Conservation (phyloP, 2,888 invertebrate species). For the Microplitis manilae region DNA sequence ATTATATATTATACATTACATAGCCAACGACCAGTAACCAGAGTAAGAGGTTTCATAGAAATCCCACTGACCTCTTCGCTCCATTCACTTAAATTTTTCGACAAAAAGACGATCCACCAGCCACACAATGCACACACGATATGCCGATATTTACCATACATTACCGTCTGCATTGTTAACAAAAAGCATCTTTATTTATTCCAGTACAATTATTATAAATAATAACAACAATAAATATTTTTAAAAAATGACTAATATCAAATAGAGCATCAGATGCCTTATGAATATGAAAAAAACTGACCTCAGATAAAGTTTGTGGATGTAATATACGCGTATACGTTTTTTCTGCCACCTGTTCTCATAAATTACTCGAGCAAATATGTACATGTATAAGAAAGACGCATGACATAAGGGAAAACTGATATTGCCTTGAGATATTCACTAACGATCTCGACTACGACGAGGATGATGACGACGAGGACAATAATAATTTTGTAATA, state of each 20-base stretch:
- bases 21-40: not conserved
- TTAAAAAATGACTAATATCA: not conserved
- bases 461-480: slow-evolving; percentile 11
- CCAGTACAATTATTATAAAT: not conserved
- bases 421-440: slow-evolving; percentile 19
- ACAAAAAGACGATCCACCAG: slow-evolving; percentile 21
- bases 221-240: too few species aligned
- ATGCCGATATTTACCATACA: not conserved
- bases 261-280: not conserved
- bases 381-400: not conserved
- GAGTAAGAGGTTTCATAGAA: slow-evolving; percentile 8
- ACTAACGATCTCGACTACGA: slow-evolving; percentile 15
- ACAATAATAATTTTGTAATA: not conserved
- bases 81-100: slow-evolving; percentile 36
- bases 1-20: not conserved
- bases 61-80: slow-evolving; percentile 29
- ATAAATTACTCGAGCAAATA: slow-evolving; percentile 13
- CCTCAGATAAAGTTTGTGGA: slow-evolving; percentile 4
- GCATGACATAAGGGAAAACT: slow-evolving; percentile 12
- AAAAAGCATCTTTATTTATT: not conserved
- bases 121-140: not conserved
- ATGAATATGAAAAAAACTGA: not conserved
- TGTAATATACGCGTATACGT: not conserved
- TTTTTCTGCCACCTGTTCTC: slow-evolving; percentile 6
- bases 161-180: not conserved